phyloP scores from a whole-genome alignment of 2,113 vertebrate genomes.

The Cebidichthys violaceus region DNA sequence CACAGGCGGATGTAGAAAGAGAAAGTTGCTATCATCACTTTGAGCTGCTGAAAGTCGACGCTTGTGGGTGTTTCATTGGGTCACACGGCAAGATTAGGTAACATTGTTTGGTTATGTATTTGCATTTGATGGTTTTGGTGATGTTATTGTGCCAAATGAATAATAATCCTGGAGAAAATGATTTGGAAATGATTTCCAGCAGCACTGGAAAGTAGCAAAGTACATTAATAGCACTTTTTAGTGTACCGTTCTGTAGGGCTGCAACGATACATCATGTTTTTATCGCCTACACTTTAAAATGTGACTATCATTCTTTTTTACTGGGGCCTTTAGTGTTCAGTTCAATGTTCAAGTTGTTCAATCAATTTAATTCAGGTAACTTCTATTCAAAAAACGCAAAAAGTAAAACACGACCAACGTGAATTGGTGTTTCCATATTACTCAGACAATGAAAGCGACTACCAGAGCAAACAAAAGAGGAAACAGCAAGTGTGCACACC shows the following conservation, averaged over 20 bases:
- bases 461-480: not conserved
- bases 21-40: conserved; percentile 30
- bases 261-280: not conserved
- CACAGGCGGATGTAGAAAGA: conserved; percentile 28
- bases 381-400: not conserved
- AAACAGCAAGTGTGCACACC: conserved; percentile 49
- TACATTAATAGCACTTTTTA: not conserved
- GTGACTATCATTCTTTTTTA: not conserved
- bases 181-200: not conserved
- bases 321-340: not conserved
- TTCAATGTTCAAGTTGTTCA: not conserved
- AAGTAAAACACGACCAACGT: not conserved
- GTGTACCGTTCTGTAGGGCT: not conserved
- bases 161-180: not conserved
- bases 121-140: conserved; percentile 22
- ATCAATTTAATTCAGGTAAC: not conserved
- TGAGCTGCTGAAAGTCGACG: conserved; percentile 41
- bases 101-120: conserved; percentile 32
- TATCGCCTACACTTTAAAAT: not conserved
- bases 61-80: conserved; percentile 56
- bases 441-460: not conserved
- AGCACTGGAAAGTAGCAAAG: not conserved
- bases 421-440: not conserved
- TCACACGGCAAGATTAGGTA: conserved; percentile 53
- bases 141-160: conserved; percentile 18